Percentiles rank a stretch among this genome's conserved stretches.
Evolutionary conservation across 2,888 invertebrate species (phyloP).

Genomic region (Lepas anatifera): DNA sequence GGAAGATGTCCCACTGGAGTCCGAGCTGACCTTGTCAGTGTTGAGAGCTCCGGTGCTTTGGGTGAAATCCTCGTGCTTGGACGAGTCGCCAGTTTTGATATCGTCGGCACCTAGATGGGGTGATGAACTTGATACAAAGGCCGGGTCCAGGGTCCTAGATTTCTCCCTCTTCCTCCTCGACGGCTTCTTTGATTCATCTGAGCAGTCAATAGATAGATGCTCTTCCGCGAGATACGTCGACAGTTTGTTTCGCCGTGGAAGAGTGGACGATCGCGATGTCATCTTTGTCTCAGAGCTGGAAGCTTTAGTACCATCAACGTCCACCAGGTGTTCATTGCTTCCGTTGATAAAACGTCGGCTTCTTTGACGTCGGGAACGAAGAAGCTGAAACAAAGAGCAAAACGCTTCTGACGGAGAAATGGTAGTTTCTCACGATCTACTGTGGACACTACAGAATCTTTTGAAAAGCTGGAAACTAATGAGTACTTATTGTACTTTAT

Average conservation of each 20-base stretch:
- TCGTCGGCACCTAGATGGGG: too few species aligned
- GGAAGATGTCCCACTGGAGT: background rate
- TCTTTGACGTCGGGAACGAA: background rate
- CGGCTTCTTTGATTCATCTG: background rate
- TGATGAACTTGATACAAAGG: too few species aligned
- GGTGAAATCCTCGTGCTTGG: too few species aligned
- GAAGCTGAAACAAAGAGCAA: background rate
- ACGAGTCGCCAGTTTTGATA: too few species aligned
- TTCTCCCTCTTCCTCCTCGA: background rate
- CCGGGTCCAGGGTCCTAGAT: background rate
- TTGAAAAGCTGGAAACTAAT: too few species aligned
- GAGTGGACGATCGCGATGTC: constrained; percentile 23
- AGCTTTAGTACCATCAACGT: background rate
- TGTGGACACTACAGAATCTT: too few species aligned
- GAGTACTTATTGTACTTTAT: too few species aligned
- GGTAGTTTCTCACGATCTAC: too few species aligned
- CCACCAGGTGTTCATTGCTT: background rate
- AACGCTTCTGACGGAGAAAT: too few species aligned
- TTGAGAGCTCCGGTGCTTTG: too few species aligned
- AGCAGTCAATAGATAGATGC: too few species aligned
- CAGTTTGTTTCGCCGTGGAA: constrained; percentile 12
- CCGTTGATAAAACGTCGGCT: background rate
- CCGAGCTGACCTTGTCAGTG: too few species aligned
- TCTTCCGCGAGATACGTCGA: background rate
- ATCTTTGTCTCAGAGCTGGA: constrained; percentile 14